A percentile compares a stretch with the other conserved stretches of the same genome.
phyloP scores from a whole-genome alignment of 2,113 vertebrate species.

The Peromyscus polionotus region DNA sequence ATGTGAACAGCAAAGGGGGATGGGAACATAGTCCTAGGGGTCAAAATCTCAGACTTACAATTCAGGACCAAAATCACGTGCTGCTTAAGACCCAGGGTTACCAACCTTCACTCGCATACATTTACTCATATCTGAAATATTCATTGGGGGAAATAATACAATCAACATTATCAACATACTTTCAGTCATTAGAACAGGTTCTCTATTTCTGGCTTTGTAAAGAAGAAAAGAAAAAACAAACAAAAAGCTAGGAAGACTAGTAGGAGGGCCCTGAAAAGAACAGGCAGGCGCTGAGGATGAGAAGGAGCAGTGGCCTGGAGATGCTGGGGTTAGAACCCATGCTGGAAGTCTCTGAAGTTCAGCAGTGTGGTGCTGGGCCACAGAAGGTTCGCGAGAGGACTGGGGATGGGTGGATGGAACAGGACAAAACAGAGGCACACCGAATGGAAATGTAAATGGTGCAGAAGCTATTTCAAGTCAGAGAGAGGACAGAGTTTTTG shows the following conservation, averaged over 20 bases:
- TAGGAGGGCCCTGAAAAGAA: background rate
- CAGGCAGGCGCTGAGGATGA: background rate
- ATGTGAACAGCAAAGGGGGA: background rate
- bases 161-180: conserved; percentile 22
- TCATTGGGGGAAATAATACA: conserved; percentile 19
- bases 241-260: too few relatives aligned
- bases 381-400: background rate
- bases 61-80: background rate
- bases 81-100: background rate
- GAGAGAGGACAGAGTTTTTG: background rate
- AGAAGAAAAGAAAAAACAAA: background rate
- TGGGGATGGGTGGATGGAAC: too few relatives aligned
- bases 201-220: background rate
- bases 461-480: too few relatives aligned
- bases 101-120: conserved; percentile 3
- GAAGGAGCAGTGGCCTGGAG: background rate
- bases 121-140: conserved; percentile 37
- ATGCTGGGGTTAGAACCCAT: background rate
- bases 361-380: background rate
- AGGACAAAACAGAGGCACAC: background rate
- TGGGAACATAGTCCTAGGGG: background rate
- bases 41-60: background rate
- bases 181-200: conserved; percentile 14
- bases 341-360: background rate
- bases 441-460: too few relatives aligned